Evolutionary conservation across 2,797 vertebrate genomes (phyloP).

Genomic region (Enteromius afrohamiltoni): DNA sequence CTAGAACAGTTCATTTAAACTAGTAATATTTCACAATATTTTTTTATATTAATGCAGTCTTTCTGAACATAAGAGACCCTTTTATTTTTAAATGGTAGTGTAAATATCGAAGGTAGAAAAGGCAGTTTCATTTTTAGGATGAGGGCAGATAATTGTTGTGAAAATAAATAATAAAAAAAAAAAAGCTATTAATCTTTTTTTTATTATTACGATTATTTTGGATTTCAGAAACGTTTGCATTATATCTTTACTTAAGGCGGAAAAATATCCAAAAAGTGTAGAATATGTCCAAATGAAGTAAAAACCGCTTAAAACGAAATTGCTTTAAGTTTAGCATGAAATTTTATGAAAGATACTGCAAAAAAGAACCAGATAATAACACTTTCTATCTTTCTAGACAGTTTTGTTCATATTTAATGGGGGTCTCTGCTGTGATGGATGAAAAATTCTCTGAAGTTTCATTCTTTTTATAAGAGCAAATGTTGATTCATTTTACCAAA

Average conservation of each 20-base stretch:
- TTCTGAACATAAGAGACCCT: not conserved
- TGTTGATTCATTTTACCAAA: not conserved
- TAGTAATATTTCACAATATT: not conserved
- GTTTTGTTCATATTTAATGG: not conserved
- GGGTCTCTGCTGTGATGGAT: constrained; percentile 4
- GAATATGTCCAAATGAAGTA: not conserved
- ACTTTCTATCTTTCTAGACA: not conserved
- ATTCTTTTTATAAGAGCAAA: not conserved
- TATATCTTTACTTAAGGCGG: not conserved
- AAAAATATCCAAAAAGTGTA: not conserved
- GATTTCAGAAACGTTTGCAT: not conserved
- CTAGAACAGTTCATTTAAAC: no score
- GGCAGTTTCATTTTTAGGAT: not conserved
- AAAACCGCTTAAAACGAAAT: not conserved
- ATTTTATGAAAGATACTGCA: not conserved
- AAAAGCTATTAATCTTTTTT: not conserved
- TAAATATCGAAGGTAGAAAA: not conserved
- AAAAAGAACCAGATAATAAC: not conserved
- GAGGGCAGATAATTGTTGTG: not conserved
- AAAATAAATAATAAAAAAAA: not conserved
- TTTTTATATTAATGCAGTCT: no score
- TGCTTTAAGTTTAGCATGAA: no score
- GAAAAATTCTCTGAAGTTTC: not conserved
- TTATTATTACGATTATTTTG: not conserved
- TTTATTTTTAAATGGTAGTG: not conserved